These are phyloP conservation scores for Hydrolagus colliei DNA, from an alignment of 2,797 vertebrate genomes.

Conservation along the genomic window DNA sequence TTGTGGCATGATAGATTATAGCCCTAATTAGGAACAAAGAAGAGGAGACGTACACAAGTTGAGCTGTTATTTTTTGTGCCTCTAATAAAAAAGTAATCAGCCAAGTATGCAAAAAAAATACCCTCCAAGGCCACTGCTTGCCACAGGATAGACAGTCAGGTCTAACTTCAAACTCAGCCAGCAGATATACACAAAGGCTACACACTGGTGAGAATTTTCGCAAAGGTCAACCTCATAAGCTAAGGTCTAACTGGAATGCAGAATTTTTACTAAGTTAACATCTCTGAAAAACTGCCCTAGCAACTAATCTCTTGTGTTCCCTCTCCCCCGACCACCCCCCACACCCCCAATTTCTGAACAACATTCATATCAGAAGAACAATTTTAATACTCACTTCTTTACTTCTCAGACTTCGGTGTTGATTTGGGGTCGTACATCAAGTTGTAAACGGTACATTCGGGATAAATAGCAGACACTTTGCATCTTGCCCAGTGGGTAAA, in stretches of 20 bases:
- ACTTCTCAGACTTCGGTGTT: neutral
- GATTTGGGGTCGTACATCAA: neutral
- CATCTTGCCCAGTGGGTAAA: too few relatives aligned
- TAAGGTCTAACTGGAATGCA: neutral
- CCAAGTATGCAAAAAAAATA: slow-evolving; percentile 51
- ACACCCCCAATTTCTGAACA: neutral
- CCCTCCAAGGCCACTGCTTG: slow-evolving; percentile 48
- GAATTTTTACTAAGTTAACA: neutral
- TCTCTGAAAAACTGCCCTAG: neutral
- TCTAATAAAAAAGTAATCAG: slow-evolving; percentile 50
- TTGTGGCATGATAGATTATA: slow-evolving; percentile 75
- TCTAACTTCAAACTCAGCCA: slow-evolving; percentile 1
- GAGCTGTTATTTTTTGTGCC: slow-evolving; percentile 49
- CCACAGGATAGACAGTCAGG: slow-evolving; percentile 56
- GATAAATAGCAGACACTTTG: too few relatives aligned
- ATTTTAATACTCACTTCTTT: neutral
- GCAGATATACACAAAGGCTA: neutral
- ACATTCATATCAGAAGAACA: neutral
- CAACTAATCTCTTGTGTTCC: neutral
- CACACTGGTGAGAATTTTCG: slow-evolving; percentile 15
- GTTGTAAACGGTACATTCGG: neutral
- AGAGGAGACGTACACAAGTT: slow-evolving; percentile 59
- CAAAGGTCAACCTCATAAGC: neutral
- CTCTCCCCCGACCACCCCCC: neutral
- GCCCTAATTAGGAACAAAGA: slow-evolving; percentile 78